Evolutionary conservation across 2,888 invertebrate genomes (phyloP).

Genomic region (Meganola albula): DNA sequence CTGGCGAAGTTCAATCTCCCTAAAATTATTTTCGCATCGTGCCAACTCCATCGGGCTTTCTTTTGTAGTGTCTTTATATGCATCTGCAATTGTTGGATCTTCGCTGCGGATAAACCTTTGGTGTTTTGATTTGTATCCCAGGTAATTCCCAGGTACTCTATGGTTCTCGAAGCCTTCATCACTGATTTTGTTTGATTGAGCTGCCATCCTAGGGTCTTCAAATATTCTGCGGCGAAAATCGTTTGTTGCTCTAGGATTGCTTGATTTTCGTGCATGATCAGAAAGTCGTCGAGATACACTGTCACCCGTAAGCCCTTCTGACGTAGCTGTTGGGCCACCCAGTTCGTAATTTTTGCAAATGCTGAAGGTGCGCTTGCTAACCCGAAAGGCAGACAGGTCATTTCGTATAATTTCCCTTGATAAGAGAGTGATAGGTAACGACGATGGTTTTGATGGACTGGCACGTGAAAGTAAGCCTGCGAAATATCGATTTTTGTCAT

Average conservation of each 20-base stretch:
- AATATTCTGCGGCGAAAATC: neutral
- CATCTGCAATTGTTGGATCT: constrained; percentile 3
- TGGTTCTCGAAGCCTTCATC: neutral
- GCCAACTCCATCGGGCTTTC: constrained; percentile 11
- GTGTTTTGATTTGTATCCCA: constrained; percentile 15
- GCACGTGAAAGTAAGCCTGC: constrained; percentile 16
- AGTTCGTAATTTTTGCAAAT: constrained; percentile 16
- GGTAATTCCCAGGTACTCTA: constrained; percentile 19
- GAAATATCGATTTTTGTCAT: constrained; percentile 14
- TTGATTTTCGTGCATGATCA: constrained; percentile 14
- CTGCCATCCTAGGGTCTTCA: constrained; percentile 11
- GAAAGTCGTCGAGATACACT: constrained; percentile 16
- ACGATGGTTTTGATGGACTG: constrained; percentile 9
- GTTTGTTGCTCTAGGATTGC: constrained; percentile 1
- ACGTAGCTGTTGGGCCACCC: constrained; percentile 12
- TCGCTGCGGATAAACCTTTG: constrained; percentile 9
- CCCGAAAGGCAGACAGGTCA: constrained; percentile 20
- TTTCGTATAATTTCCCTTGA: constrained; percentile 5
- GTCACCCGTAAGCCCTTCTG: constrained; percentile 9
- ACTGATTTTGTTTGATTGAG: constrained; percentile 11
- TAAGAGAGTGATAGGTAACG: constrained; percentile 8
- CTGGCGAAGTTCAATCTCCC: constrained; percentile 18
- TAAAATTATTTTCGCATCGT: constrained; percentile 11
- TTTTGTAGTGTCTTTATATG: neutral
- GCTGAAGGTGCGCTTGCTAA: constrained; percentile 16